Evolutionary conservation across 92 coral and sea anemone genomes (phyloP).

Genomic region (Phenganax marumi): DNA sequence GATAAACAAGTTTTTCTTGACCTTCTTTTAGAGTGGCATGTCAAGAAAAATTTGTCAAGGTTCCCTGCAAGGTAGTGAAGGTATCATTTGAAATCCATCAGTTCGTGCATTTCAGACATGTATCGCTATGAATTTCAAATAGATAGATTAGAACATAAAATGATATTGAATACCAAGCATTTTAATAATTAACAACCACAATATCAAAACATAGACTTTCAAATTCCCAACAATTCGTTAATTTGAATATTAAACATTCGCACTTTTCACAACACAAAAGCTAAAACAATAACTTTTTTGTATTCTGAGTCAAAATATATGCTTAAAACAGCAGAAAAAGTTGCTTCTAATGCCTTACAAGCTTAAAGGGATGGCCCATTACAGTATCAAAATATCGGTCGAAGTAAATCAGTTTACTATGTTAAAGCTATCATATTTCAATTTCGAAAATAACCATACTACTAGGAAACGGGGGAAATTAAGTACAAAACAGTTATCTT

Average conservation of each 20-base stretch:
- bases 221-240: neutral
- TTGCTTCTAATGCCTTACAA: neutral
- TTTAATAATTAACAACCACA: slow-evolving; percentile 10
- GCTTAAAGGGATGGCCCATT: neutral
- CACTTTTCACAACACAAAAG: neutral
- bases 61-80: neutral
- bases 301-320: neutral
- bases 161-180: slow-evolving; percentile 7
- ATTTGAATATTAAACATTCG: neutral
- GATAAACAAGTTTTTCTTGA: neutral
- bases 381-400: neutral
- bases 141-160: neutral
- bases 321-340: neutral
- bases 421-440: slow-evolving; percentile 26
- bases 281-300: neutral
- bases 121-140: neutral
- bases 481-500: neutral
- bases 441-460: neutral
- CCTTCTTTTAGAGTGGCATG: neutral
- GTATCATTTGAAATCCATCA: neutral
- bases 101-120: neutral
- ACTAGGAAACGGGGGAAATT: neutral
- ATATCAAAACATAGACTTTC: neutral
- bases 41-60: neutral
- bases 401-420: neutral